Evolutionary conservation across 2,113 vertebrate genomes (phyloP).

Genomic region (Xerus inauris): DNA sequence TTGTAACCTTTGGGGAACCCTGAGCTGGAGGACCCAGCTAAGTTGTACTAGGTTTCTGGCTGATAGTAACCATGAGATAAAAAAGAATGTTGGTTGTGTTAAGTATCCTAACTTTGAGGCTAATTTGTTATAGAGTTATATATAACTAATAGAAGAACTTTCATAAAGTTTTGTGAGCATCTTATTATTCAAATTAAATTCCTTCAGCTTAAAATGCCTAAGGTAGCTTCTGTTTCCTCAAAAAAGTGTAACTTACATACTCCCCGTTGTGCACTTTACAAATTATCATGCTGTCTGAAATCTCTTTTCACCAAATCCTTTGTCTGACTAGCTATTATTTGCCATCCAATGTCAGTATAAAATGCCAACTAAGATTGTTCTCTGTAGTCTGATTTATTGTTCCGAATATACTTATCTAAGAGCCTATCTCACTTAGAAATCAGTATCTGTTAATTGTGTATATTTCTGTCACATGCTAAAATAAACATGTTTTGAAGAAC

Average conservation of each 20-base stretch:
- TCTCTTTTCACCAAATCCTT: neutral
- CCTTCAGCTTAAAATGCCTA: neutral
- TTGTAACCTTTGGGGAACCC: neutral
- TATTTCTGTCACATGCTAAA: neutral
- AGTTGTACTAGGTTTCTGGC: neutral
- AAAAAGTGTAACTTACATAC: neutral
- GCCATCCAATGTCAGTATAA: neutral
- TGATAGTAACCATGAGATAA: neutral
- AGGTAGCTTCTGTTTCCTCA: neutral
- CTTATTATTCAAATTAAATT: slow-evolving; percentile 36
- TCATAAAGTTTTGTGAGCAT: neutral
- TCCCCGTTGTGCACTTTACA: neutral
- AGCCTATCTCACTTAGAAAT: neutral
- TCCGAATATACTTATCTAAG: neutral
- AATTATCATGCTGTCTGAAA: neutral
- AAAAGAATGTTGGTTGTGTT: neutral
- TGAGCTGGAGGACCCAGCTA: neutral
- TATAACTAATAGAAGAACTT: neutral
- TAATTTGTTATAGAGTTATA: neutral
- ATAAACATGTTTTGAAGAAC: neutral
- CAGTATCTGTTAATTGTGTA: neutral
- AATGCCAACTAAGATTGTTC: neutral
- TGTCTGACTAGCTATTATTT: neutral
- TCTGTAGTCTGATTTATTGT: neutral
- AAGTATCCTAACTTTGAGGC: neutral